A percentile compares a stretch with the other conserved stretches of the same genome.
Conservation (phyloP, 2,797 vertebrate species). For the Oophaga sylvatica region DNA sequence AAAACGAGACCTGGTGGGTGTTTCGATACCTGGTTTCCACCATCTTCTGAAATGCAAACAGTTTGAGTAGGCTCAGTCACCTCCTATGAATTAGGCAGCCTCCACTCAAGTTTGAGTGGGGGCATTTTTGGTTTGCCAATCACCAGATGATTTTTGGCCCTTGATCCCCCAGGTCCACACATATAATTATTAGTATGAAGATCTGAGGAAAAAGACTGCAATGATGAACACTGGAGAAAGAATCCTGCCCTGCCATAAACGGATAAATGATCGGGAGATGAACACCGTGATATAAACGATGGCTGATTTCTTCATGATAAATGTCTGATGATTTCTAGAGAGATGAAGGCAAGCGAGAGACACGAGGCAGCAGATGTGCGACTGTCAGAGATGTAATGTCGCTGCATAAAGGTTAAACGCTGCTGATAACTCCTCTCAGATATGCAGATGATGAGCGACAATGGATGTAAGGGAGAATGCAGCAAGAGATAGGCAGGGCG, state of each 20-base stretch:
- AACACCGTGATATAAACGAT: not conserved
- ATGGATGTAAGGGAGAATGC: not conserved
- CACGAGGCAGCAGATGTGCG: slow-evolving; percentile 27
- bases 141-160: not conserved
- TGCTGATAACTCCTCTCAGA: not conserved
- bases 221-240: not conserved
- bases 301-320: slow-evolving; percentile 4
- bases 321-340: slow-evolving; percentile 21
- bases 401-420: slow-evolving; percentile 26
- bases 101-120: not conserved
- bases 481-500: not conserved
- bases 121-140: not conserved
- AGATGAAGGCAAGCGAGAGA: not conserved
- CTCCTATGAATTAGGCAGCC: not conserved
- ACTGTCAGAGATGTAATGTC: slow-evolving; percentile 31
- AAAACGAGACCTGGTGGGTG: not conserved
- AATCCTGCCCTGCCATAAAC: not conserved
- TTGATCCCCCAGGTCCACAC: not conserved
- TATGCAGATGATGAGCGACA: slow-evolving; percentile 7
- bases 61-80: not conserved
- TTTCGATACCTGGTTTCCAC: not conserved
- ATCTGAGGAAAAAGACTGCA: not conserved
- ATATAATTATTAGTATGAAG: not conserved
- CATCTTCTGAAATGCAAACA: not conserved
- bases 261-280: not conserved